A percentile compares a stretch with the other conserved stretches of the same genome.
These are phyloP conservation scores for Procavia capensis DNA, from an alignment of 2,113 vertebrate species.

Conservation along the genomic window DNA sequence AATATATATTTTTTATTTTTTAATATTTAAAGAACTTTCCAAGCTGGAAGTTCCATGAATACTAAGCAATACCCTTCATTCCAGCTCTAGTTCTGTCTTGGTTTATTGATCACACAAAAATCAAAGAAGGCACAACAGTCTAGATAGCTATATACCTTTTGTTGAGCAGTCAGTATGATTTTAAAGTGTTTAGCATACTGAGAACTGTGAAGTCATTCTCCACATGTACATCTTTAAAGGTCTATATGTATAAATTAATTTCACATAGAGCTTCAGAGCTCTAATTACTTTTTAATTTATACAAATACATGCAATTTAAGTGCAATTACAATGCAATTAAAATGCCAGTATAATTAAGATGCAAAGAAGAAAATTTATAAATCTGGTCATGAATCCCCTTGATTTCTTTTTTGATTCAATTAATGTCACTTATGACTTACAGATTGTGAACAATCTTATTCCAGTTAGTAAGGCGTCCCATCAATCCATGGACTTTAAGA, in stretches of 20 bases:
- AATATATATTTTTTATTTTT: neutral
- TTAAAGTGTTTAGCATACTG: constrained; percentile 51
- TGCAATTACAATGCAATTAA: constrained; percentile 86
- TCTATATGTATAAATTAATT: constrained; percentile 80
- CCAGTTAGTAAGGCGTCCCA: neutral
- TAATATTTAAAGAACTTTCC: constrained; percentile 46
- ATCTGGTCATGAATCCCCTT: constrained; percentile 80
- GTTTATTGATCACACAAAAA: constrained; percentile 15
- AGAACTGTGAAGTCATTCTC: constrained; percentile 71
- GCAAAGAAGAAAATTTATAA: constrained; percentile 85
- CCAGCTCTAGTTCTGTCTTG: neutral
- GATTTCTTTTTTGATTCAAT: constrained; percentile 78
- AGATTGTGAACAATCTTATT: constrained; percentile 66
- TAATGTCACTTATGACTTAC: constrained; percentile 79
- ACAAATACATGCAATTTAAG: constrained; percentile 86
- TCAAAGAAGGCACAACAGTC: neutral
- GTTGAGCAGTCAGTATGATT: constrained; percentile 20
- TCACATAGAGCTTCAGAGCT: constrained; percentile 62
- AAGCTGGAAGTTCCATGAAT: neutral
- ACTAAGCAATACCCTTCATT: neutral
- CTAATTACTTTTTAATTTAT: constrained; percentile 85
- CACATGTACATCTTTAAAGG: constrained; percentile 62
- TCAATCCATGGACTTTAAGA: constrained; percentile 39
- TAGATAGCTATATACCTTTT: neutral
- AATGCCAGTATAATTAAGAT: constrained; percentile 89